These are phyloP conservation scores for Papilio demoleus DNA, from an alignment of 2,888 invertebrate species.

Conservation along the genomic window DNA sequence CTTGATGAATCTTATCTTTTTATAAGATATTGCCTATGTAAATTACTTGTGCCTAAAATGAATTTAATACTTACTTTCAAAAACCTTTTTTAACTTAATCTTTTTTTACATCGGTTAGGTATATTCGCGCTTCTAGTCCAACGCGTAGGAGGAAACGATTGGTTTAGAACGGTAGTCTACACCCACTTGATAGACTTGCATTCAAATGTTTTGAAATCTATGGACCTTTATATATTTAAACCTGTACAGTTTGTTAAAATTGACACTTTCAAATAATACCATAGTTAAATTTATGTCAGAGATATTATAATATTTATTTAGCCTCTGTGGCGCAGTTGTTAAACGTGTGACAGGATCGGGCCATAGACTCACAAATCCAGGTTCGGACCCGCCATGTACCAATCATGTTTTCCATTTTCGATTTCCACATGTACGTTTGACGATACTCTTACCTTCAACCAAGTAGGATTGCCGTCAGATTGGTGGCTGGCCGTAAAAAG, in stretches of 20 bases:
- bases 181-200: neutral
- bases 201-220: slow-evolving; percentile 2
- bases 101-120: slow-evolving; percentile 17
- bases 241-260: neutral
- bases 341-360: too few species aligned
- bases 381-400: too few species aligned
- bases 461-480: too few species aligned
- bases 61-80: neutral
- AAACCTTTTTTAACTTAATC: neutral
- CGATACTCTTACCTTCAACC: too few species aligned
- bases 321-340: too few species aligned
- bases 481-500: too few species aligned
- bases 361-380: too few species aligned
- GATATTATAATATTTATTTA: too few species aligned
- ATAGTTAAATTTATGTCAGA: neutral
- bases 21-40: neutral
- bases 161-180: slow-evolving; percentile 13
- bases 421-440: too few species aligned
- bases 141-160: slow-evolving; percentile 33
- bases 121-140: slow-evolving; percentile 26
- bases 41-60: too few species aligned
- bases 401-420: too few species aligned
- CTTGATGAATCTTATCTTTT: neutral
- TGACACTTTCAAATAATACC: neutral
- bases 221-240: slow-evolving; percentile 5